A percentile compares a stretch with the other conserved stretches of the same genome.
phyloP scores from a whole-genome alignment of 2,888 invertebrate genomes.

The Dinocampus coccinellae region DNA sequence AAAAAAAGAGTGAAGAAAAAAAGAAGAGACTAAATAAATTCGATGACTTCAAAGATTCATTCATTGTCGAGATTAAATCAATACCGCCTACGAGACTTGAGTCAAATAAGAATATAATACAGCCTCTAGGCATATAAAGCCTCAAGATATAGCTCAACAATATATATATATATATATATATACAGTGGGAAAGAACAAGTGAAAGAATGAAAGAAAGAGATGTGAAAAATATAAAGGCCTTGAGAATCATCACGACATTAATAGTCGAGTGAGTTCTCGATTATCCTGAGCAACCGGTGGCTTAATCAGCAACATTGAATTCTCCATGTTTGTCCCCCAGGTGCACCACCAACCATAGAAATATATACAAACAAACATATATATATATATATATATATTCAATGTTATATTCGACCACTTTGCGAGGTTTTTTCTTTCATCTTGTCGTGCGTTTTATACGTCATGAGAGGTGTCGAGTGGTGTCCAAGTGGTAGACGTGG shows the following conservation, averaged over 20 bases:
- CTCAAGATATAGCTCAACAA: constrained; percentile 11
- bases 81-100: constrained; percentile 31
- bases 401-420: constrained; percentile 6
- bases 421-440: not conserved
- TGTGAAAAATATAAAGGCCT: constrained; percentile 32
- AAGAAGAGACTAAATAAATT: constrained; percentile 13
- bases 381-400: not conserved
- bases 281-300: constrained; percentile 11
- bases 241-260: constrained; percentile 31
- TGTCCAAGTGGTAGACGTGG: constrained; percentile 7
- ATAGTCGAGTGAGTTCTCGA: constrained; percentile 35
- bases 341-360: not conserved
- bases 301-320: constrained; percentile 25
- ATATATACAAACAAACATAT: not conserved
- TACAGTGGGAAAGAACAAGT: constrained; percentile 14
- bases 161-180: constrained; percentile 16
- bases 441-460: not conserved
- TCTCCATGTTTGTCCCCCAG: constrained; percentile 9
- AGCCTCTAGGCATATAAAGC: not conserved
- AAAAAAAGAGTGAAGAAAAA: not conserved
- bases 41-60: constrained; percentile 26
- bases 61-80: constrained; percentile 27
- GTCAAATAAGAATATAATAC: not conserved
- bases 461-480: constrained; percentile 26
- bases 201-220: constrained; percentile 5